Base-by-base conservation (phyloP, 2,888 invertebrate species). In the Zygogramma bicolorata region DNA sequence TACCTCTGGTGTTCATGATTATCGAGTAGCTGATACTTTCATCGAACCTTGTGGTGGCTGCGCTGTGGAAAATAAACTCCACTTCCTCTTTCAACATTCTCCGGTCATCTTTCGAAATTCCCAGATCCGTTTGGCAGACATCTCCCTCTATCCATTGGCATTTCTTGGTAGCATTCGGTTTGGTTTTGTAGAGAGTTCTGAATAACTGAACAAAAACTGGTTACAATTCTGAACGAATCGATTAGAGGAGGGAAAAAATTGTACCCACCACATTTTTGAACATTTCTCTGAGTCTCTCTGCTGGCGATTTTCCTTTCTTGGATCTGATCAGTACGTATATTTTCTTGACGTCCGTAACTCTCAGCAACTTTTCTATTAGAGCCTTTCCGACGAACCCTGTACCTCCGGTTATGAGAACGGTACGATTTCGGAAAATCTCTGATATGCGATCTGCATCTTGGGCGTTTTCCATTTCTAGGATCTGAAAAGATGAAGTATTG, bases 11-110 rank as follows among this genome's bases (percentile, higher is more conserved):
- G 84, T 93, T 94, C 88, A 92, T 90, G 59, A 88, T 88, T 8
- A 93, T 87, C 0, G 93, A 91, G 18, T 88, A 84, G 85, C 90
- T 90, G 34, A 94, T 85, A 0, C 90, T 87, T 78, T 93, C 90
- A 81, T 93, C 92, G 80, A 94, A 93, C 73, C 89, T 88, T 38
- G 94, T 91, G 40, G 93, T 93, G n/a, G 93, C 94, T 0, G 94
- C 94, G 81, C 91, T 91, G 83, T 94, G 93, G 82, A 93, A 92
- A 13, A 93, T 89, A 13, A 93, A 88, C 25, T 91, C 88, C 1
- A 92, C 89, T 57, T 90, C 88, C 1, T 89, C 85, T 20, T 84
- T 81, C 13, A 92, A 75, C 2, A 86, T 79, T 42, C 87, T 79
- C 68, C 89, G 88, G 73, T 90, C 88, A 25, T 87, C 84, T 1